These are phyloP conservation scores for Falco columbarius DNA, from an alignment of 2,797 vertebrate species.

Conservation along the genomic window DNA sequence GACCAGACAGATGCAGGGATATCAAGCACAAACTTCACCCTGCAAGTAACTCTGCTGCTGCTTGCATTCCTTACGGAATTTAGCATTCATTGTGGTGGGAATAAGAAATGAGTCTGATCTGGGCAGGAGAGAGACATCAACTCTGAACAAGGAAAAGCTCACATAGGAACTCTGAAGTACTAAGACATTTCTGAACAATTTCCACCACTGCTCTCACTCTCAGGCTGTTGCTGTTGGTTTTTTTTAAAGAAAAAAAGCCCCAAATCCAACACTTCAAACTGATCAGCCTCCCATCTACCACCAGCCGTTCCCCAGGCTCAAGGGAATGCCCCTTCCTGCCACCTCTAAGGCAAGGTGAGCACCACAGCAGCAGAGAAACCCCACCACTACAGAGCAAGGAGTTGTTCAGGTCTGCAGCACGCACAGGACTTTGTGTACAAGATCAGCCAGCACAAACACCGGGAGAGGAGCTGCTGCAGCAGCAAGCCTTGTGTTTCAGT, in stretches of 20 bases:
- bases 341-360: not conserved
- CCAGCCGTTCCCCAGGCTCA: not conserved
- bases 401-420: not conserved
- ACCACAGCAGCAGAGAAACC: not conserved
- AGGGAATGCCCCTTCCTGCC: not conserved
- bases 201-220: not conserved
- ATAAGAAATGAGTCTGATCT: not conserved
- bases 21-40: not conserved
- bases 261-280: not conserved
- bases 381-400: not conserved
- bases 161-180: not conserved
- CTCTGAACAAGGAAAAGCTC: not conserved
- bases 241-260: not conserved
- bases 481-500: not conserved
- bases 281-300: not conserved
- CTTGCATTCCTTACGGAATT: not conserved
- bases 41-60: not conserved
- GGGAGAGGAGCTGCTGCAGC: not conserved
- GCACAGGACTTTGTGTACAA: not conserved
- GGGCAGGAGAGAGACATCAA: not conserved
- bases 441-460: not conserved
- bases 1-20: not conserved
- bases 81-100: not conserved
- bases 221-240: not conserved
- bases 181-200: not conserved